A percentile compares a stretch with the other conserved stretches of the same genome.
phyloP scores from a whole-genome alignment of 2,888 invertebrate species.

The Ophion obscuratus region DNA sequence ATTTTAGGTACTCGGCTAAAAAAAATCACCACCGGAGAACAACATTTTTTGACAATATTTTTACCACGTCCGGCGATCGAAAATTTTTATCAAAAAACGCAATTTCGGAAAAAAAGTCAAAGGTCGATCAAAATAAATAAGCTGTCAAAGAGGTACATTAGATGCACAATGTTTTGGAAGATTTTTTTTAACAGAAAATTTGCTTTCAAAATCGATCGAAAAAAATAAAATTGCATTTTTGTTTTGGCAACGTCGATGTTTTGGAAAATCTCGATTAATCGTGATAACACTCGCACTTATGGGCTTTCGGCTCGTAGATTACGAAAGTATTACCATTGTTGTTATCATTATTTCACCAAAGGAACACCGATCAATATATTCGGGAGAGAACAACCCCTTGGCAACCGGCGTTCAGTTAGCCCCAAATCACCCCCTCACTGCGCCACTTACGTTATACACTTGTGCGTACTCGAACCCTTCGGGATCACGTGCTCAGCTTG shows the following conservation, averaged over 20 bases:
- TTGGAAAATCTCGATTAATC: background rate
- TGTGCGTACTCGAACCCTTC: conserved; percentile 24
- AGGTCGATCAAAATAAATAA: background rate
- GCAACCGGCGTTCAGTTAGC: conserved; percentile 47
- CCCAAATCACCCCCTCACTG: background rate
- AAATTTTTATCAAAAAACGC: background rate
- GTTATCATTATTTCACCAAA: conserved; percentile 9
- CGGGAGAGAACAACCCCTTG: conserved; percentile 60
- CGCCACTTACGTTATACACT: conserved; percentile 24
- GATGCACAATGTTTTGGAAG: background rate
- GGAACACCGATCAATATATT: conserved; percentile 68
- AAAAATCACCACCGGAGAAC: background rate
- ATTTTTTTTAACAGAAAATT: background rate
- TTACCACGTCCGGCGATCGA: background rate
- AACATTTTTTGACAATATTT: background rate
- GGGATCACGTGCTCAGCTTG: conserved; percentile 28
- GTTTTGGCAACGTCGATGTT: background rate
- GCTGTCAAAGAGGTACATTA: background rate
- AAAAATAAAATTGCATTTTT: background rate
- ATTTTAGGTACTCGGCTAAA: background rate
- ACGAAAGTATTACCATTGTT: conserved; percentile 11
- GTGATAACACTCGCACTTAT: background rate
- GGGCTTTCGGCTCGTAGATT: conserved; percentile 63
- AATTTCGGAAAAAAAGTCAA: no score
- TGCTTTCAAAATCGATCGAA: no score